Base-by-base conservation (phyloP, 2,797 vertebrate species). In the Rhyacichthys aspro region DNA sequence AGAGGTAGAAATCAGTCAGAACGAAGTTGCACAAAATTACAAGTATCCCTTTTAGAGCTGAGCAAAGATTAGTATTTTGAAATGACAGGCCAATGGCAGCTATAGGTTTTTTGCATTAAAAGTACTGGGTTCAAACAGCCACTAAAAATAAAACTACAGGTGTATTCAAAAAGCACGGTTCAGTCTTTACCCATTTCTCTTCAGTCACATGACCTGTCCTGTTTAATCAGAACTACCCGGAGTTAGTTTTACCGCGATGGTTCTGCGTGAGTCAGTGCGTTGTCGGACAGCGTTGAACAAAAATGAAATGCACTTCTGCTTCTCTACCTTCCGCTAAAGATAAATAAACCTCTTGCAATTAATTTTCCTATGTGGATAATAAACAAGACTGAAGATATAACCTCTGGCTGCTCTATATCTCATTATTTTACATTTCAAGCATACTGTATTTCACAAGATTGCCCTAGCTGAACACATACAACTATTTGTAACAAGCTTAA, bases 1-100 rank as follows among this genome's bases (percentile, higher is more conserved):
- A 77, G 85, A 89, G 86, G 83, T 88, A 88, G 83, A 83, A 84
- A 71, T 76, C 16, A 67, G 63, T 56, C 63, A 85, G 67, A 85
- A 79, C 50, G 64, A 74, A 67, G 32, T 11, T 67, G 55, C 28
- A 59, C 41, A 59, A 56, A 54, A 11, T 54, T 36, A 55, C 16
- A 55, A 39, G 18, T 43, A 33, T 11, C 36, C 43, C 64, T 38
- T 43, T 36, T n/a, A n/a, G n/a, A n/a, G n/a, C n/a, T 28, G 23
- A 28, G 3, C 23, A 28, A 4, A 28, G 33, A 55, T 46, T 50
- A 32, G 23, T 7, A 28, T 32, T 47, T 33, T n/a, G 45, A 47
- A 47, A n/a, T 28, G 23, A 28, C 23, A 28, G 69, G 69, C 81
- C 78, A 81, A 63, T 74, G 83, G 81, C 83, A 86, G 81, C 80